Evolutionary conservation across 2,797 vertebrate genomes (phyloP).

Genomic region (Gymnocypris eckloni): DNA sequence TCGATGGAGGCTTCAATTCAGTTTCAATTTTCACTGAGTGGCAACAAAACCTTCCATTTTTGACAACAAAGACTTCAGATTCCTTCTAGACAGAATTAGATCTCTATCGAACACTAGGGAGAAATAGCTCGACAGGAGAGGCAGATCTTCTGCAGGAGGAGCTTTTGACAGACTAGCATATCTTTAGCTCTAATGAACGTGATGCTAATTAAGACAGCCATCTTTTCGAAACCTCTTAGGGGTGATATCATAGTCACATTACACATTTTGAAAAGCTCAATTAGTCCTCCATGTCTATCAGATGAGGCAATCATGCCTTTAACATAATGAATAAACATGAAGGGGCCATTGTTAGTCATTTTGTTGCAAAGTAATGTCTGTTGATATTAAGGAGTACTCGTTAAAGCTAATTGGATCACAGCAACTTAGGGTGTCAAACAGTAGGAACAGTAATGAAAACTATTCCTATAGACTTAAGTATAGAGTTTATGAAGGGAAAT

Average conservation of each 20-base stretch:
- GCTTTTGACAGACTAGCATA: slow-evolving; percentile 59
- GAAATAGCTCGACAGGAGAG: slow-evolving; percentile 33
- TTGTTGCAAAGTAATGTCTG: slow-evolving; percentile 63
- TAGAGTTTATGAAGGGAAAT: slow-evolving; percentile 22
- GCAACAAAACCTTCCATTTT: neutral
- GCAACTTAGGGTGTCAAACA: slow-evolving; percentile 54
- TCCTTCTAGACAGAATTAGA: slow-evolving; percentile 3
- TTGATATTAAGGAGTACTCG: slow-evolving; percentile 65
- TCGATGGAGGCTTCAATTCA: slow-evolving; percentile 7
- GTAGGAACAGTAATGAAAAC: slow-evolving; percentile 40
- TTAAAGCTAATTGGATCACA: slow-evolving; percentile 67
- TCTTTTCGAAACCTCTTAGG: slow-evolving; percentile 66
- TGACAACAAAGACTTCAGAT: neutral
- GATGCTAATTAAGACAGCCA: slow-evolving; percentile 66
- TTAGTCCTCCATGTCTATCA: slow-evolving; percentile 67
- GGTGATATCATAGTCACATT: slow-evolving; percentile 63
- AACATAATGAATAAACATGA: slow-evolving; percentile 75
- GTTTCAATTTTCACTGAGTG: neutral
- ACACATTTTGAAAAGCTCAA: slow-evolving; percentile 67
- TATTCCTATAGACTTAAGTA: slow-evolving; percentile 9
- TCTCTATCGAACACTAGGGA: neutral
- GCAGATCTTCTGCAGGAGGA: neutral
- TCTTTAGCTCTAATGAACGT: slow-evolving; percentile 64
- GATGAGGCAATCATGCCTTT: slow-evolving; percentile 69
- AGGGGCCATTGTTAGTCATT: slow-evolving; percentile 62